Conservation (phyloP, 2,113 vertebrate species). For the Tragelaphus imberbis region DNA sequence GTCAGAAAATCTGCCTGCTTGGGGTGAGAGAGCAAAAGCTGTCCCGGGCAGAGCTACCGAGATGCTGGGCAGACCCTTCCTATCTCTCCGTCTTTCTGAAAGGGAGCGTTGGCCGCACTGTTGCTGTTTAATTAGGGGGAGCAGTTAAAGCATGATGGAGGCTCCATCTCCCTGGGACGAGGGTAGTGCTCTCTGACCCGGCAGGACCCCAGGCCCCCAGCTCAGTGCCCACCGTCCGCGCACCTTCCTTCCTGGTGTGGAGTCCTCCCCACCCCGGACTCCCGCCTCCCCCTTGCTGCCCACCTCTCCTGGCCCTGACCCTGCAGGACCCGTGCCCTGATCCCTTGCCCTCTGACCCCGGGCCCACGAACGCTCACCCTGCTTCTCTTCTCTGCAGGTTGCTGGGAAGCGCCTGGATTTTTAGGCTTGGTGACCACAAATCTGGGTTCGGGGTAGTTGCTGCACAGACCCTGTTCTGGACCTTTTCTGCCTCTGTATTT, state of each 20-base stretch:
- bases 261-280: neutral
- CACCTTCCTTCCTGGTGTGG: neutral
- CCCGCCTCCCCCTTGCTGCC: rapidly evolving
- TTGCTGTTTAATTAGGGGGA: neutral
- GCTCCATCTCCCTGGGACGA: neutral
- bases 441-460: rapidly evolving
- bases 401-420: neutral
- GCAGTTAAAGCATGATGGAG: neutral
- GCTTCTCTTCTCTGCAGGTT: neutral
- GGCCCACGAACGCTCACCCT: rapidly evolving
- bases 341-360: neutral
- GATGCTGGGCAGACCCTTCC: rapidly evolving
- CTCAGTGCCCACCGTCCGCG: rapidly evolving
- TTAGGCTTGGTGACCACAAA: rapidly evolving
- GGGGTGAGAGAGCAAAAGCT: rapidly evolving
- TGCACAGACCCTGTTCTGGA: rapidly evolving
- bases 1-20: too few species aligned
- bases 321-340: rapidly evolving
- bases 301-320: rapidly evolving
- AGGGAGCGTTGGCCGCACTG: rapidly evolving
- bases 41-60: rapidly evolving
- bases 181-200: rapidly evolving
- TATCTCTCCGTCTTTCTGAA: neutral
- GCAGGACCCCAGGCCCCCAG: rapidly evolving
- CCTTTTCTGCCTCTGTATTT: rapidly evolving